phyloP scores from a whole-genome alignment of 2,113 vertebrate genomes.

The human region GRCh38 chrX:23826501-23827000 shows the following conservation, averaged over 20 bases:
- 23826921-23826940: no score
- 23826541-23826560: background rate
- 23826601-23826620: background rate
- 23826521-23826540: background rate
- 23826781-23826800: no score
- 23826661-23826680: background rate
- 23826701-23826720: background rate
- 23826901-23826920: no score
- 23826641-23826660: background rate
- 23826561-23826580: background rate
- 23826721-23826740: background rate
- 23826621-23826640: background rate
- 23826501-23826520: background rate
- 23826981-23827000: no score
- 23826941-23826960: no score
- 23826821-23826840: no score
- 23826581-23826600: background rate
- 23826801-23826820: no score
- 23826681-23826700: background rate
- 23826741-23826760: conserved; percentile 37
- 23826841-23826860: no score
- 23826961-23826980: no score
- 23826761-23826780: background rate
- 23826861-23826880: no score
- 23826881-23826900: no score